Conservation (phyloP, 2,888 invertebrate genomes). For the Steinernema hermaphroditum region DNA sequence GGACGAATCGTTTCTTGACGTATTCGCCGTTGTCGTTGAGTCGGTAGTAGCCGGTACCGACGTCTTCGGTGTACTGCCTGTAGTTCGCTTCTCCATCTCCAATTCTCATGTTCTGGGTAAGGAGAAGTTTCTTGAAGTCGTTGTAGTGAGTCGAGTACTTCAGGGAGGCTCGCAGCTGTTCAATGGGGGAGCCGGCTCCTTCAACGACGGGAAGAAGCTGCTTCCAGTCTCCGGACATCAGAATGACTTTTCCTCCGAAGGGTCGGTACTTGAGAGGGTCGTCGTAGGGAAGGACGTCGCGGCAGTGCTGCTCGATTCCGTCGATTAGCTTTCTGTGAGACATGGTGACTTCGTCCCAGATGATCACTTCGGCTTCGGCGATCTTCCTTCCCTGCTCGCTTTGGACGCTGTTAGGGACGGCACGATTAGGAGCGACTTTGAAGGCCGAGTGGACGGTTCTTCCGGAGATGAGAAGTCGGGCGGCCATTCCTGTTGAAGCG, state of each 20-base stretch:
- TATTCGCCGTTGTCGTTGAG: background rate
- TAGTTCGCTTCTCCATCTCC: background rate
- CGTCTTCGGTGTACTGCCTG: background rate
- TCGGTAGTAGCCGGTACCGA: background rate
- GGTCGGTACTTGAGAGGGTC: background rate
- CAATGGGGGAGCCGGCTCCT: background rate
- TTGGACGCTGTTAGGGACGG: background rate
- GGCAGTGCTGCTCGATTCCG: background rate
- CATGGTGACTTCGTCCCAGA: no score
- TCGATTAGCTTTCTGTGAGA: background rate
- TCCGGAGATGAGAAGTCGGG: background rate
- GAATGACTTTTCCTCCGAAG: constrained; percentile 23
- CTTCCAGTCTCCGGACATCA: no score
- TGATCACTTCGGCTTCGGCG: background rate
- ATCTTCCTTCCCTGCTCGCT: background rate
- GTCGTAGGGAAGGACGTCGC: background rate
- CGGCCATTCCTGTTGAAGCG: constrained; percentile 6
- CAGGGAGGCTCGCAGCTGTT: no score
- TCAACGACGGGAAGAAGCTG: constrained; percentile 18
- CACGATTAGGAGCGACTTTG: background rate
- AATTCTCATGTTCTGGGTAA: background rate
- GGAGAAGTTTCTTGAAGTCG: background rate
- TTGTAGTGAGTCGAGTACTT: background rate
- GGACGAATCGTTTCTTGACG: background rate
- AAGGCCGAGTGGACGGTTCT: background rate